Evolutionary conservation across 2,113 vertebrate genomes (phyloP).

Genomic region (Ardeotis arabs): DNA sequence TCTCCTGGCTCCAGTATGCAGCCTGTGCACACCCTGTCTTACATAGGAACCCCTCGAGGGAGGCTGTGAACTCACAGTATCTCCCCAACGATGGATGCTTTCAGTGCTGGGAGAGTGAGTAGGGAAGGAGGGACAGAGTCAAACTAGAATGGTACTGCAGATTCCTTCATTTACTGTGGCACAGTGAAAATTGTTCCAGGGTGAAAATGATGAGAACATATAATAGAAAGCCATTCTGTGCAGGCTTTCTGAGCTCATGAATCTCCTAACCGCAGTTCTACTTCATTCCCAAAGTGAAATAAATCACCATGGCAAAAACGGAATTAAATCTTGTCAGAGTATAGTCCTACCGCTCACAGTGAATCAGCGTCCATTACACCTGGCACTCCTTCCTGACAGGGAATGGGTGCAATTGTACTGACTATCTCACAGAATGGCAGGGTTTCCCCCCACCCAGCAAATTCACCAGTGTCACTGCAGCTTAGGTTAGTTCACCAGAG

Average conservation of each 20-base stretch:
- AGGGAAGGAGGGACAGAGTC: not conserved
- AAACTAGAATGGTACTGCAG: not conserved
- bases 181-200: not conserved
- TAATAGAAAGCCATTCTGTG: not conserved
- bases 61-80: not conserved
- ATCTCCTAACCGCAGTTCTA: not conserved
- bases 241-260: not conserved
- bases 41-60: not conserved
- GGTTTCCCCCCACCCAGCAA: not conserved
- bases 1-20: not conserved
- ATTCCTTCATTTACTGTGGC: not conserved
- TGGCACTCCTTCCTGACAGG: not conserved
- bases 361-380: not conserved
- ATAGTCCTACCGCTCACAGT: not conserved
- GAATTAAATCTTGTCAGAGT: not conserved
- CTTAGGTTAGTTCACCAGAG: not conserved
- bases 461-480: not conserved
- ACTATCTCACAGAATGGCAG: not conserved
- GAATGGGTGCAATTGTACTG: not conserved
- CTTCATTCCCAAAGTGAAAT: not conserved
- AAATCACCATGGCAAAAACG: not conserved
- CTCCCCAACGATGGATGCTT: not conserved
- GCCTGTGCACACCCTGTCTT: not conserved
- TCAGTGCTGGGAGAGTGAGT: not conserved
- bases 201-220: not conserved